phyloP scores from a whole-genome alignment of 1,140 invertebrate species.

The Orussus abietinus region DNA sequence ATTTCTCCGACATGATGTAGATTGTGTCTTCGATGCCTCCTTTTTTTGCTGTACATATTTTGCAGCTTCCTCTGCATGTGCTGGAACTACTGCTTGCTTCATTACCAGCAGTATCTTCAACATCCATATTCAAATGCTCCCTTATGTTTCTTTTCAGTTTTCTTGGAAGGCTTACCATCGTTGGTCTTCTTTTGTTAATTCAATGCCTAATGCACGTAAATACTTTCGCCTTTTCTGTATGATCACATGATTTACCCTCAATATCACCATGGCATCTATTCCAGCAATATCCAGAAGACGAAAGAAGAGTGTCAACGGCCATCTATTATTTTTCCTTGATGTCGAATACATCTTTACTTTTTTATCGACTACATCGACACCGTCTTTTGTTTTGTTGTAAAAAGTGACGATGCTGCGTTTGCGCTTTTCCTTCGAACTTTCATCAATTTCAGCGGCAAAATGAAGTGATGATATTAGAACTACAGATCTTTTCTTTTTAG shows the following conservation, averaged over 20 bases:
- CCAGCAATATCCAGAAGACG: conserved; percentile 28
- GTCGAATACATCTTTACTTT: conserved; percentile 29
- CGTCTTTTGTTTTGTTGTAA: conserved; percentile 34
- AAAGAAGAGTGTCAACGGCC: conserved; percentile 37
- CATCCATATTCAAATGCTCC: too few relatives aligned
- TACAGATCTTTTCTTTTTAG: conserved; percentile 34
- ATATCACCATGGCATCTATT: conserved; percentile 26
- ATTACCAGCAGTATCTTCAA: too few relatives aligned
- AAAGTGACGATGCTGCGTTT: conserved; percentile 34
- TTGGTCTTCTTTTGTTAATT: too few relatives aligned
- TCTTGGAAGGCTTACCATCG: too few relatives aligned
- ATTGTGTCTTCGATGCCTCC: too few relatives aligned
- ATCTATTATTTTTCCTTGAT: conserved; percentile 28
- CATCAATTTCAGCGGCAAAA: conserved; percentile 31
- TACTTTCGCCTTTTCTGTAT: background rate
- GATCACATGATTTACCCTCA: conserved; percentile 14
- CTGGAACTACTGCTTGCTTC: too few relatives aligned
- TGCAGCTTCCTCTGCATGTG: too few relatives aligned
- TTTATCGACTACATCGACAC: conserved; percentile 36
- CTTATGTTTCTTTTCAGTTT: too few relatives aligned
- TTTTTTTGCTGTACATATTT: too few relatives aligned
- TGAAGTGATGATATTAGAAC: conserved; percentile 36
- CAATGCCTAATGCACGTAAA: background rate
- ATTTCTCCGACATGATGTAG: too few relatives aligned
- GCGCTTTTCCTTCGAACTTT: conserved; percentile 12